Conservation (phyloP, 30 jellyfish, hydroid and myxozoan genomes). For the Clytia hemisphaerica region DNA sequence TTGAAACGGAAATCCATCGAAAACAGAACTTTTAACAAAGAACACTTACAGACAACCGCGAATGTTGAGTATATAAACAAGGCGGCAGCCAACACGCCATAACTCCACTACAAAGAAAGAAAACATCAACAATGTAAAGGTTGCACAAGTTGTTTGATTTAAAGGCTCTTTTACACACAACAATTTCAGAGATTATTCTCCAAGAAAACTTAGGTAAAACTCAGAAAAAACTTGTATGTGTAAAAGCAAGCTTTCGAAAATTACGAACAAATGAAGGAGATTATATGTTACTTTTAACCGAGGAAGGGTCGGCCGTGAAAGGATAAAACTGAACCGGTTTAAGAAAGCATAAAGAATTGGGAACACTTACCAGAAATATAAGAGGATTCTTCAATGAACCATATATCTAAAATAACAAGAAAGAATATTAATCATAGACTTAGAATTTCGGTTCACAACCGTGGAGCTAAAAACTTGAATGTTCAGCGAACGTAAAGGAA, state of each 20-base stretch:
- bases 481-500: too few species aligned
- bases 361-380: constrained; percentile 49
- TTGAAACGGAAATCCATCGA: too few species aligned
- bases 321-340: not conserved
- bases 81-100: constrained; percentile 28
- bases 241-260: too few species aligned
- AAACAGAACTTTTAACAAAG: too few species aligned
- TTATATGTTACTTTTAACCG: too few species aligned
- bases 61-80: not conserved
- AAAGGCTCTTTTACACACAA: too few species aligned
- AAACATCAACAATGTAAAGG: not conserved
- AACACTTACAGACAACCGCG: constrained; percentile 22
- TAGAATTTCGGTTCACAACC: not conserved
- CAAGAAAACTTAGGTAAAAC: too few species aligned
- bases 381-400: constrained; percentile 56
- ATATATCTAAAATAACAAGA: constrained; percentile 40
- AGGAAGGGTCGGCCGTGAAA: not conserved
- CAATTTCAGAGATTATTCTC: too few species aligned
- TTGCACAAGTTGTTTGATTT: too few species aligned
- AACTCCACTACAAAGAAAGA: constrained; percentile 26
- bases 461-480: too few species aligned
- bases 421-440: not conserved
- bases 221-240: too few species aligned
- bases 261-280: too few species aligned
- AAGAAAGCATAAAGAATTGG: not conserved